Evolutionary conservation across 2,888 invertebrate species (phyloP).

Genomic region (Zhuqinia jingwanae): DNA sequence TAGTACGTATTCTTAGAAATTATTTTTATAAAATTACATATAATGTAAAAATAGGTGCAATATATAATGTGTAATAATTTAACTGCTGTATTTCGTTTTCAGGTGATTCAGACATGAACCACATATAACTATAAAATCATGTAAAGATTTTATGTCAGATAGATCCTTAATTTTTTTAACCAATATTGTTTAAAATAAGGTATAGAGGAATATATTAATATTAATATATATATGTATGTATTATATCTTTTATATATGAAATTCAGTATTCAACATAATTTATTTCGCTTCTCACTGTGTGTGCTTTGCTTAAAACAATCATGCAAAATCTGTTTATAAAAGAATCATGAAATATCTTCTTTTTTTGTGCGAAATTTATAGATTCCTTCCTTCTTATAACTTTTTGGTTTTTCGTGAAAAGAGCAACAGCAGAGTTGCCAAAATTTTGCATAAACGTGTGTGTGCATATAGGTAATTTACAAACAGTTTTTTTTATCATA

Average conservation of each 20-base stretch:
- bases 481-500: constrained; percentile 17
- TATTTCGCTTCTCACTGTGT: neutral
- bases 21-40: neutral
- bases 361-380: neutral
- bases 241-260: neutral
- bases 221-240: neutral
- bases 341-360: neutral
- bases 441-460: neutral
- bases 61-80: neutral
- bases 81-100: neutral
- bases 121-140: neutral
- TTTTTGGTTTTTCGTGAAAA: neutral
- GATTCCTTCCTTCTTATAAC: neutral
- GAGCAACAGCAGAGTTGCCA: neutral
- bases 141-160: constrained; percentile 29
- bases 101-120: neutral
- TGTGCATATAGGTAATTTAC: neutral
- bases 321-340: too few species aligned
- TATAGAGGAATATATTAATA: neutral
- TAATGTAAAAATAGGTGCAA: neutral
- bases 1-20: neutral
- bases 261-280: neutral
- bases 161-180: constrained; percentile 16
- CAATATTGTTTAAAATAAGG: neutral
- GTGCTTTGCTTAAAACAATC: too few species aligned